Evolutionary conservation across 1,140 invertebrate genomes (phyloP), one percentile per base, ranked within the genome.

Genomic region (Listronotus oregonensis): DNA sequence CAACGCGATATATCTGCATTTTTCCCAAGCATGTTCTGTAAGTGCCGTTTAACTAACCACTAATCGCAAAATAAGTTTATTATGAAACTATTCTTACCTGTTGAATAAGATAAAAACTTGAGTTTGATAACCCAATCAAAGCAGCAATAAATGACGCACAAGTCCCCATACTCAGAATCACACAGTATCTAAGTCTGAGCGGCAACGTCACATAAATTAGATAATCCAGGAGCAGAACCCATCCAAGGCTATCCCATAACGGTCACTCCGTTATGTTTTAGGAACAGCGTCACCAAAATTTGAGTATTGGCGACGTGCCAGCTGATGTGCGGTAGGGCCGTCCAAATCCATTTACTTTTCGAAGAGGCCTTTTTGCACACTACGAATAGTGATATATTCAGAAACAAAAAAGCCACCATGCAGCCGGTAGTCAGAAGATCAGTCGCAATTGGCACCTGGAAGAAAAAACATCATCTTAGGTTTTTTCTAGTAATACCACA

Each of bases 131-230:
- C 11, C 79, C 79, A 31, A 83, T 77, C 2, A 88, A 81, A 6
- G 84, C 79, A 17, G 83, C 78, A 27, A 89, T 75, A 70, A 90
- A 88, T 11, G 84, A 79, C 2, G 82, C 78, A 59, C 83, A 86
- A 0, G 85, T 87, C 12, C 82, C 82, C 9, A 86, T 60, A 3
- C 87, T 84, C 21, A 90, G 77, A 73, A 84, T 55, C 12, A 86
- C 71, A 73, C 87, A 90, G 59, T 89, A 85, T 8, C 84, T 79
- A 1, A 92, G 75, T 18, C 87, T 83, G 44, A 95, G 81, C 0
- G 93, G 93, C 63, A 95, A 76, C 0, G 91, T 90, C 37, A 92
- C 90, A 76, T 92, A 89, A n/a, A 92, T 86, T n/a, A 93, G 83
- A 74, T 93, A 96, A 65, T 91, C 87, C 50, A 93, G 77, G n/a